A percentile compares a stretch with the other conserved stretches of the same genome.
Conservation (phyloP, 2,113 vertebrate genomes). For the human (Homo sapiens) region DNA sequence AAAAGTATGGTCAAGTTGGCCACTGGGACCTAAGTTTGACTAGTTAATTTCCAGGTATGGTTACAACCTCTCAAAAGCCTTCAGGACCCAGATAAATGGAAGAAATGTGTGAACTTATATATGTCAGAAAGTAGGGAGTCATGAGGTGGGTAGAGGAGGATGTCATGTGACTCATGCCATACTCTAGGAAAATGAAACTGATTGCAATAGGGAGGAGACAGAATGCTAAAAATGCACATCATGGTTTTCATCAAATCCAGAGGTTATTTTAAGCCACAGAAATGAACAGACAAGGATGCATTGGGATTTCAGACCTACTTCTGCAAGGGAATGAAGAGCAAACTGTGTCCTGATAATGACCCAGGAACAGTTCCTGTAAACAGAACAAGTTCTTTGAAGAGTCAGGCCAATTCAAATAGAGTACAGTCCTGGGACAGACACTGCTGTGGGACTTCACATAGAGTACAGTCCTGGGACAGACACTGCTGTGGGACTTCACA, state of each 20-base stretch:
- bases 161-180: background rate
- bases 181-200: background rate
- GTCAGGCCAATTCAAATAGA: background rate
- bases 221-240: background rate
- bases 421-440: background rate
- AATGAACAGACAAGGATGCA: background rate
- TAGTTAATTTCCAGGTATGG: background rate
- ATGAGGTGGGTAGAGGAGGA: background rate
- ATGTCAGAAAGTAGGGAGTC: background rate
- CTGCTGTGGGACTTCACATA: background rate
- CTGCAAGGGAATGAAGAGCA: background rate
- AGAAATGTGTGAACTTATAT: background rate
- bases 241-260: background rate
- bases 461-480: background rate
- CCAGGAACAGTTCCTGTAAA: background rate
- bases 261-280: constrained; percentile 43
- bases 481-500: background rate
- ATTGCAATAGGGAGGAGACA: background rate
- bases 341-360: background rate
- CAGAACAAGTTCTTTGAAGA: background rate
- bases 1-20: background rate
- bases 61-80: background rate
- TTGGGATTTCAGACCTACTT: constrained; percentile 4
- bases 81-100: background rate
- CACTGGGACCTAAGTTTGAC: background rate